phyloP scores from a whole-genome alignment of 2,113 vertebrate genomes.

The human region GRCh38 chr1:177072501-177073000 shows the following conservation, averaged over 20 bases:
- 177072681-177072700: not conserved
- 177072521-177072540: not conserved
- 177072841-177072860: not conserved
- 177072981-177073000: not conserved
- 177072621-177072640: not conserved
- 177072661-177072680: not conserved
- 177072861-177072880: not conserved
- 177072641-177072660: not conserved
- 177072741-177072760: not conserved
- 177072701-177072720: no score
- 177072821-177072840: no score
- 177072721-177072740: not conserved
- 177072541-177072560: constrained; percentile 7
- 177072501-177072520: constrained; percentile 26
- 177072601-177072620: not conserved
- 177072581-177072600: not conserved
- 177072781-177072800: no score
- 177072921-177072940: not conserved
- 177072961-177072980: not conserved
- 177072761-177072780: not conserved
- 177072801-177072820: no score
- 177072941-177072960: not conserved
- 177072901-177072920: not conserved
- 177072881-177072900: not conserved
- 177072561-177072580: not conserved